phyloP scores from a whole-genome alignment of 2,113 vertebrate genomes.

The Nicator chloris region DNA sequence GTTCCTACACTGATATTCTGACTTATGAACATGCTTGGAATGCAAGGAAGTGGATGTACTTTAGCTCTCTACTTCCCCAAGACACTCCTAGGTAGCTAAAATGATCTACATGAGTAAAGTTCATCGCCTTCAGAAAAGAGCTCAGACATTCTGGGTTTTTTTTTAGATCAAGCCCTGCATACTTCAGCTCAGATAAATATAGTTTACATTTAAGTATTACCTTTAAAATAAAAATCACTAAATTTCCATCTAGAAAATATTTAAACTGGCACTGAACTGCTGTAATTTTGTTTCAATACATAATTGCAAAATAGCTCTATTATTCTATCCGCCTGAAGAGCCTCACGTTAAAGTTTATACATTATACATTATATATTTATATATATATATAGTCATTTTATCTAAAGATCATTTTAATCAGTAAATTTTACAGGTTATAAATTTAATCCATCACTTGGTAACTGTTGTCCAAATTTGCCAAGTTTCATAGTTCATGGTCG shows the following conservation, averaged over 20 bases:
- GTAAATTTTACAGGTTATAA: neutral
- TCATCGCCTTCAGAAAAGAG: neutral
- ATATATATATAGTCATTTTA: neutral
- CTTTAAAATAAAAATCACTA: neutral
- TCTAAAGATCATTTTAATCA: neutral
- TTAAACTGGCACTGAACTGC: neutral
- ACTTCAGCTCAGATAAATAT: neutral
- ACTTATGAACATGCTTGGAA: neutral
- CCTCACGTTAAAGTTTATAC: neutral
- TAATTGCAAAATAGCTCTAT: neutral
- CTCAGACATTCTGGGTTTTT: neutral
- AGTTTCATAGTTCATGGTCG: neutral
- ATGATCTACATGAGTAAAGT: neutral
- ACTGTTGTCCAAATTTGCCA: neutral
- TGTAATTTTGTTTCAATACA: neutral
- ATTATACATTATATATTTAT: too few species aligned
- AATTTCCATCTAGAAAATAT: neutral
- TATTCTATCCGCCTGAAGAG: neutral
- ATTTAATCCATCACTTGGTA: neutral
- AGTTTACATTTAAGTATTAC: neutral
- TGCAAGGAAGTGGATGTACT: neutral
- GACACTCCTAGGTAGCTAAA: neutral
- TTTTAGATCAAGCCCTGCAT: neutral
- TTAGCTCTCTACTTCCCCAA: neutral
- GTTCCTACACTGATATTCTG: neutral